Percentiles rank a stretch among this genome's conserved stretches.
These are phyloP conservation scores for Pseudochirops corinnae DNA, from an alignment of 2,797 vertebrate species.

Conservation along the genomic window DNA sequence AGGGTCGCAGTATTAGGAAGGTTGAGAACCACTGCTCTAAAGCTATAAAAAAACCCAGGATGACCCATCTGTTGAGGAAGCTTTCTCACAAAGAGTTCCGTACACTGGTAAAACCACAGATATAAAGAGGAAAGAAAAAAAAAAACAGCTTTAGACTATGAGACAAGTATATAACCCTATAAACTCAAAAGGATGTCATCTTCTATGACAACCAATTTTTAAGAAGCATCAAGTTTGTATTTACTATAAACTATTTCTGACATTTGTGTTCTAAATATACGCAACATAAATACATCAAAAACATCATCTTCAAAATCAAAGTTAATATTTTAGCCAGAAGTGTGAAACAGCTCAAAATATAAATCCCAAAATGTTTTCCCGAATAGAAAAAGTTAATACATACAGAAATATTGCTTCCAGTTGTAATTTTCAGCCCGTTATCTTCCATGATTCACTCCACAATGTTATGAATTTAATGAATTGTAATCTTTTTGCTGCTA, in stretches of 20 bases:
- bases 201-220: not conserved
- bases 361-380: constrained; percentile 17
- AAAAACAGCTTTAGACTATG: not conserved
- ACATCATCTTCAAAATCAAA: constrained; percentile 1
- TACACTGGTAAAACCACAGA: not conserved
- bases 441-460: constrained; percentile 34
- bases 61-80: not conserved
- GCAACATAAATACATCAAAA: not conserved
- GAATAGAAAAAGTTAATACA: constrained; percentile 60
- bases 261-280: not conserved
- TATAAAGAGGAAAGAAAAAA: not conserved
- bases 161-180: not conserved
- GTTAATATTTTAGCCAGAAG: not conserved
- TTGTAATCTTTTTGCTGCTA: constrained; percentile 12
- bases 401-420: constrained; percentile 58
- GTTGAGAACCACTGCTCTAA: not conserved
- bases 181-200: not conserved
- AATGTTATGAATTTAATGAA: constrained; percentile 45
- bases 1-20: too few species aligned
- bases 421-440: constrained; percentile 47
- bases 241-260: constrained; percentile 40
- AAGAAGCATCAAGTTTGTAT: constrained; percentile 22
- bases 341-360: constrained; percentile 5
- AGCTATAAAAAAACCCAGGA: not conserved
- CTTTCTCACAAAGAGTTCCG: not conserved